Conservation (phyloP, 2,888 invertebrate genomes). For the Hoplodrina blanda region DNA sequence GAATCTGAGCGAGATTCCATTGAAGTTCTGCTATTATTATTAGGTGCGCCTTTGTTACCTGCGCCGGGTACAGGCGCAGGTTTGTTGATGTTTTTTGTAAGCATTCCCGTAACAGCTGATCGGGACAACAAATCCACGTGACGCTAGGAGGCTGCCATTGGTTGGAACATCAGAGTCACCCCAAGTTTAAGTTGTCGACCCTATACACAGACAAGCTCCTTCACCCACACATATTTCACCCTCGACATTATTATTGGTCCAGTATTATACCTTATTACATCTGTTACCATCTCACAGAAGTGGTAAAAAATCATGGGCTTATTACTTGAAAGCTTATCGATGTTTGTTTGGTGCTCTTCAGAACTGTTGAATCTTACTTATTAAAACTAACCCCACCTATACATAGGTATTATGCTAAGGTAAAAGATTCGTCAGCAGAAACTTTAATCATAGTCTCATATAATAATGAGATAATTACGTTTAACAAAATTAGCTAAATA, state of each 20-base stretch:
- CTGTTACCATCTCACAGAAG: slow-evolving; percentile 50
- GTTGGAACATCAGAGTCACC: slow-evolving; percentile 67
- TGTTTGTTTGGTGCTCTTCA: slow-evolving; percentile 5
- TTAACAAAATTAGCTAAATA: background rate
- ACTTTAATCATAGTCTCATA: slow-evolving; percentile 7
- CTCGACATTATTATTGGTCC: slow-evolving; percentile 37
- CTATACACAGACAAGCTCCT: slow-evolving; percentile 31
- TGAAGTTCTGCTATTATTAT: slow-evolving; percentile 66
- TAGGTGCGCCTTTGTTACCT: slow-evolving; percentile 75
- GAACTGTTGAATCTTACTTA: background rate
- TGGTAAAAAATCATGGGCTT: slow-evolving; percentile 43
- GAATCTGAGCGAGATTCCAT: slow-evolving; percentile 57
- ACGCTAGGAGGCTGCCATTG: slow-evolving; percentile 69
- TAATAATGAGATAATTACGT: slow-evolving; percentile 5
- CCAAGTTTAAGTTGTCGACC: slow-evolving; percentile 55
- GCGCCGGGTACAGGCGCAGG: slow-evolving; percentile 70
- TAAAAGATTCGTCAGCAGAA: slow-evolving; percentile 2
- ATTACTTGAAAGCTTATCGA: slow-evolving; percentile 19
- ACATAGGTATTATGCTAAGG: too few species aligned
- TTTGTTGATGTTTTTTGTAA: slow-evolving; percentile 83
- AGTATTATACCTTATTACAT: slow-evolving; percentile 36
- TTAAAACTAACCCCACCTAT: background rate
- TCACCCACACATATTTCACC: slow-evolving; percentile 28
- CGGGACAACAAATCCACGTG: slow-evolving; percentile 79
- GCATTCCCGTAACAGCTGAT: slow-evolving; percentile 86